These are phyloP conservation scores for Leucophenga montana DNA, from an alignment of 2,888 invertebrate species.

Conservation along the genomic window DNA sequence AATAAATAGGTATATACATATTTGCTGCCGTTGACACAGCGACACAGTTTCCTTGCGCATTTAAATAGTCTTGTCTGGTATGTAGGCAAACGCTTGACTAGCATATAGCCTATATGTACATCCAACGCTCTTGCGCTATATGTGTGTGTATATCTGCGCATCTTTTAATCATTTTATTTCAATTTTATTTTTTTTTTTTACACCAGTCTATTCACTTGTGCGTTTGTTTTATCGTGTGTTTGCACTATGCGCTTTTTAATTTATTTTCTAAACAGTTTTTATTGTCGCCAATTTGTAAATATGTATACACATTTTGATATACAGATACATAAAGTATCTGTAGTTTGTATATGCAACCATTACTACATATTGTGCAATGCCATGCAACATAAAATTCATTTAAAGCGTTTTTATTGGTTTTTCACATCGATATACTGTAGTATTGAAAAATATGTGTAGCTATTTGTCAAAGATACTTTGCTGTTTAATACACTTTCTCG, in stretches of 20 bases:
- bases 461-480: too few relatives aligned
- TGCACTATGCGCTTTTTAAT: conserved; percentile 38
- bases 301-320: conserved; percentile 29
- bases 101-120: background rate
- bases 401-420: background rate
- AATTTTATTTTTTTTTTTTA: conserved; percentile 31
- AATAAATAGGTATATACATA: too few relatives aligned
- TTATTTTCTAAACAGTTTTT: conserved; percentile 51
- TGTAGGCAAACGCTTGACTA: conserved; percentile 11
- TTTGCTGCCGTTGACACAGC: conserved; percentile 51
- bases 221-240: conserved; percentile 30
- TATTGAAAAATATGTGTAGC: conserved; percentile 18
- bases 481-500: too few relatives aligned
- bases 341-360: conserved; percentile 24
- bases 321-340: conserved; percentile 43
- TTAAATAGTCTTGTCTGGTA: conserved; percentile 11
- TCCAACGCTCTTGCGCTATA: conserved; percentile 37
- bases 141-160: conserved; percentile 42
- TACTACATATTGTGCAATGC: conserved; percentile 44
- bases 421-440: background rate
- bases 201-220: too few relatives aligned
- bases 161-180: conserved; percentile 57
- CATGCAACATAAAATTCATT: conserved; percentile 3
- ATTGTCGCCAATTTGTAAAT: conserved; percentile 66
- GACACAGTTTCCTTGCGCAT: conserved; percentile 55